A percentile compares a stretch with the other conserved stretches of the same genome.
Evolutionary conservation across 2,888 invertebrate species (phyloP).

Genomic region (Automeris io): DNA sequence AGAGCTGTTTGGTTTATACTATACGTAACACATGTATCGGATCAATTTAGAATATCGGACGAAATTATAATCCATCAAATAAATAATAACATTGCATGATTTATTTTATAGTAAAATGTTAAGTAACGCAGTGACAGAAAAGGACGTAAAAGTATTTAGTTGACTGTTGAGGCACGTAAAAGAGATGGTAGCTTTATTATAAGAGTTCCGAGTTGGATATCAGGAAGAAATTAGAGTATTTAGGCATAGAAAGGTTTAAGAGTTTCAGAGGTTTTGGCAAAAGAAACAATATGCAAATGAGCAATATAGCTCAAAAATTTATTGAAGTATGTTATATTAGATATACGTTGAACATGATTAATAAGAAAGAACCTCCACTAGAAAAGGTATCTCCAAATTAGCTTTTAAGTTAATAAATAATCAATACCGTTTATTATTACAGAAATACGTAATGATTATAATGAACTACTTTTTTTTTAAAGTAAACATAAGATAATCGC

Average conservation of each 20-base stretch:
- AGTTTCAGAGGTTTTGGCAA: not conserved
- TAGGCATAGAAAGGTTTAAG: not conserved
- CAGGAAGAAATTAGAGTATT: not conserved
- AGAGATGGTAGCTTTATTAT: not conserved
- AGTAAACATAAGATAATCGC: no score
- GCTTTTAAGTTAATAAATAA: constrained; percentile 8
- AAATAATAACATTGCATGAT: constrained; percentile 1
- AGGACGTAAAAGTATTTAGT: not conserved
- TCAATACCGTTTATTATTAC: no score
- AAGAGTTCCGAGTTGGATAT: not conserved
- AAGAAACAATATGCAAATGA: not conserved
- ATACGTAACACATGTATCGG: not conserved
- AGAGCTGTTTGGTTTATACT: not conserved
- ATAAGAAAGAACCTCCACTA: constrained; percentile 8
- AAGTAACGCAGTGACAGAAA: constrained; percentile 3
- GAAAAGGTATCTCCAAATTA: constrained; percentile 21
- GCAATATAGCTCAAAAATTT: no score
- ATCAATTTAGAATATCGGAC: not conserved
- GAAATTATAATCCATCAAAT: not conserved
- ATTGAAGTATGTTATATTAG: no score
- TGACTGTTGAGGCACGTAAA: not conserved
- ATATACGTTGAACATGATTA: no score
- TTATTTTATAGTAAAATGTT: constrained; percentile 1
- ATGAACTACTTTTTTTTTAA: no score
- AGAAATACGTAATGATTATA: no score